Evolutionary conservation across 1,140 invertebrate species (phyloP), one percentile per base, ranked within the genome.

Genomic region (Thaumetopoea pityocampa): DNA sequence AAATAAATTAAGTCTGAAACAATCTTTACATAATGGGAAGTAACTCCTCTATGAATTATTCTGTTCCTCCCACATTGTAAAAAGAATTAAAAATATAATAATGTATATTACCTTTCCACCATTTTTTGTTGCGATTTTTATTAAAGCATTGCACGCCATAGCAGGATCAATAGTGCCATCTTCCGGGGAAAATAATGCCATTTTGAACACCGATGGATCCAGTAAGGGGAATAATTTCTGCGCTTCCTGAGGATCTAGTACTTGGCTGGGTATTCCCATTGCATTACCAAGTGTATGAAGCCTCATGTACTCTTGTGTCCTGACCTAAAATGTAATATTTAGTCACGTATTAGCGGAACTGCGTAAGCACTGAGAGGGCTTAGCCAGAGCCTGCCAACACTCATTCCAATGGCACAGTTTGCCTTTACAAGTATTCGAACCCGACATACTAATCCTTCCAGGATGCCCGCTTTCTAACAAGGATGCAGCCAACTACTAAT

Each of bases 121-220:
- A 41, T 89, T 87, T 34, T 84, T 86, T 1, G 86, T 90, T 1
- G 94, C 91, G 14, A 87, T 89, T 79, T 90, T 90, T 0, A 90
- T 88, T 1, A 97, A 82, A 0, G 94, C 91, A 4, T 88, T 87
- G 56, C 94, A 93, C 11, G 94, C 88, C 85, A 93, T 93, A 0
- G 91, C 87, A 0, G 95, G 94, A 76, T 97, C 95, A 23, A 94
- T 88, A 5, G 89, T 89, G 1, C 95, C 95, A 84, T 96, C 95
- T 9, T 88, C 88, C 0, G 94, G 92, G n/a, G 89, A 90, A 62
- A 93, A 94, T 1, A 97, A 78, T 0, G 92, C 91, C 48, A 93
- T 94, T 56, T 89, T 85, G 46, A 97, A 89, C 2, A 90, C 87
- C 5, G 88, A 87, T 1, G 90, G 89, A 61, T 96, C 90, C 26